Evolutionary conservation across 2,113 vertebrate species (phyloP).

Genomic region (Neogale vison): DNA sequence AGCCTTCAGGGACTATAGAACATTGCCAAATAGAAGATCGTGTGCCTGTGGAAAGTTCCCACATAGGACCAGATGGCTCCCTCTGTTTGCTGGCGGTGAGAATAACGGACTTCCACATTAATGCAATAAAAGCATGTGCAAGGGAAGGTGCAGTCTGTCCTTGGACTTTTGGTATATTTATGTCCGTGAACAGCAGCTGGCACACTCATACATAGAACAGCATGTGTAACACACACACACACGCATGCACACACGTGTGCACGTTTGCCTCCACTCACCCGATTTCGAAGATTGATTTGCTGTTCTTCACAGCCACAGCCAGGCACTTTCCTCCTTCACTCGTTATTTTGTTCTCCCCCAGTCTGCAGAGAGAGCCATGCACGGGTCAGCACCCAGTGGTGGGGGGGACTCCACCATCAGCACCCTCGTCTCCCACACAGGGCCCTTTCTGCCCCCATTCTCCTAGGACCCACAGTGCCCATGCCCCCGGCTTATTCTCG

Average conservation of each 20-base stretch:
- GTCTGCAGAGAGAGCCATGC: slow-evolving; percentile 81
- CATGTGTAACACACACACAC: no score
- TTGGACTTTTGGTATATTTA: no score
- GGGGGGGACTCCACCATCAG: neutral
- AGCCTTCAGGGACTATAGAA: neutral
- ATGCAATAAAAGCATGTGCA: neutral
- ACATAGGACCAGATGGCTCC: neutral
- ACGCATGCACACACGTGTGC: no score
- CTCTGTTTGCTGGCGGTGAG: neutral
- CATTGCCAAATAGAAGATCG: neutral
- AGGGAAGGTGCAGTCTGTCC: accelerated
- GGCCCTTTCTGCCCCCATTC: neutral
- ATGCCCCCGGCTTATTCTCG: neutral
- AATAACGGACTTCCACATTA: neutral
- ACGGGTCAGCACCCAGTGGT: neutral
- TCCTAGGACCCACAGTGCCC: neutral
- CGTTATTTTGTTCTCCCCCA: slow-evolving; percentile 94
- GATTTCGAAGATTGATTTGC: slow-evolving; percentile 91
- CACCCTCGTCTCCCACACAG: neutral
- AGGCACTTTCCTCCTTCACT: slow-evolving; percentile 89
- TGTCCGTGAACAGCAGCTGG: neutral
- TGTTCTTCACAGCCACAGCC: slow-evolving; percentile 91
- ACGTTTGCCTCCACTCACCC: slow-evolving; percentile 86
- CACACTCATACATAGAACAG: accelerated
- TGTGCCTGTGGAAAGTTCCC: no score